Base-by-base conservation (phyloP, 2,797 vertebrate species). In the Geranospiza caerulescens region DNA sequence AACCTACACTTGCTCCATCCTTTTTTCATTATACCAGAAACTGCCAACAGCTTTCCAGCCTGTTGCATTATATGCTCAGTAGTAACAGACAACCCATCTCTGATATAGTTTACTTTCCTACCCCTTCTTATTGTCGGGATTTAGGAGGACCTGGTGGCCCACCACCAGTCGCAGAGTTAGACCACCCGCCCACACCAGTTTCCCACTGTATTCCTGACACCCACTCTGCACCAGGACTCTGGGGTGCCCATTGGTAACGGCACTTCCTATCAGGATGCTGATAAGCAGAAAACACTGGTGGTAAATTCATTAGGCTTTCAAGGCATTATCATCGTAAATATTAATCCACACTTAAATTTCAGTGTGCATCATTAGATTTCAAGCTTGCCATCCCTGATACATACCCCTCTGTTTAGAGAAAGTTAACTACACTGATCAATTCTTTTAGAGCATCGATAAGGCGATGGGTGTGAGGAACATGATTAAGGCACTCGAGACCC, bases 161-260 rank as follows among this genome's bases (percentile, higher is more conserved):
- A 56, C 15, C 25, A 10, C 33, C 19, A 15, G 36, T 16, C 22
- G 5, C 45, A 44, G 20, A 34, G 25, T 18, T 10, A 36, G 26
- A 29, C 47, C 47, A 16, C 15, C 67, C 17, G 1, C 56, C 38
- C 56, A 26, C 67, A 7, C 8, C 16, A 13, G 56, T 4, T 11
- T 60, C 48, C 31, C 11, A 5, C 6, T 4, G 12, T 21, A 21
- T 6, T 45, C 23, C 11, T 4, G 48, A 22, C 21, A 31, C 29
- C 2, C 18, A 3, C 50, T n/a, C 17, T 0, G 1, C 8, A 2
- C 9, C 64, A 0, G 2, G 11, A 45, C 2, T 29, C 0, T 0
- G 5, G 44, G 34, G 15, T 21, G 38, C 38, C 50, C 31, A 36
- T 10, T 2, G 19, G 8, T 12, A 31, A 42, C 6, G 5, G 36